These are phyloP conservation scores for Andrena haemorrhoa DNA, from an alignment of 2,888 invertebrate genomes.

Conservation along the genomic window DNA sequence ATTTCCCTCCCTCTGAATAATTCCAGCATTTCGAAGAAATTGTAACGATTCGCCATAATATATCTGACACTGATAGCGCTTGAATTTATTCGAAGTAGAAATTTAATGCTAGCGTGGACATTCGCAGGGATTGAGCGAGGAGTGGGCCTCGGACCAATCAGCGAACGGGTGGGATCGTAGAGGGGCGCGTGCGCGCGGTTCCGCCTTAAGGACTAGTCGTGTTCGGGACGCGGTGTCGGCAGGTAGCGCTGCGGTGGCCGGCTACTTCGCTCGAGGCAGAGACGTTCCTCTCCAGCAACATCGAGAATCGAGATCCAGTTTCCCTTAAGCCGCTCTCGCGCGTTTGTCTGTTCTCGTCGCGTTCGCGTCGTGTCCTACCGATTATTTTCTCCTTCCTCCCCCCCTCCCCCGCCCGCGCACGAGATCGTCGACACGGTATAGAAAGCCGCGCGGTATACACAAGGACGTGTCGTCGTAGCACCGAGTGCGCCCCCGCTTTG, in stretches of 20 bases:
- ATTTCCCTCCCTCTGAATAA: not conserved
- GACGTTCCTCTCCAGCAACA: slow-evolving; percentile 68
- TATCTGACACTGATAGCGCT: not conserved
- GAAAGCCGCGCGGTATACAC: slow-evolving; percentile 58
- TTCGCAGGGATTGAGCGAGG: not conserved
- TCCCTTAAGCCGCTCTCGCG: slow-evolving; percentile 82
- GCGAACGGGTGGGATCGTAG: not conserved
- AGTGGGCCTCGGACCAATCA: slow-evolving; percentile 44
- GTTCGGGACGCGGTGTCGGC: slow-evolving; percentile 36
- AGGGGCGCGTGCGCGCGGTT: slow-evolving; percentile 36
- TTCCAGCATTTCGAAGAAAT: not conserved
- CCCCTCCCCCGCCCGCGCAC: slow-evolving; percentile 66
- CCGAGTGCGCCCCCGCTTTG: slow-evolving; percentile 53
- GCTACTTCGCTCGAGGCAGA: slow-evolving; percentile 62
- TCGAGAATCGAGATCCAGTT: slow-evolving; percentile 77
- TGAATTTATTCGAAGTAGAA: not conserved
- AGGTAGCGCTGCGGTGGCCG: slow-evolving; percentile 66
- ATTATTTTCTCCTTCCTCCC: slow-evolving; percentile 78
- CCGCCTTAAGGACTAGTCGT: slow-evolving; percentile 42
- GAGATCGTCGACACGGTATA: slow-evolving; percentile 65
- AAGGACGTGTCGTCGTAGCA: slow-evolving; percentile 64
- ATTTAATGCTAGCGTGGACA: not conserved
- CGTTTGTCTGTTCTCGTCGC: slow-evolving; percentile 78
- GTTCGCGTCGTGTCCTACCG: slow-evolving; percentile 76
- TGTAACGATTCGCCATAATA: not conserved